Percentiles rank a stretch among this genome's conserved stretches.
Conservation (phyloP, 2,113 vertebrate genomes). For the Hypanus sabinus region DNA sequence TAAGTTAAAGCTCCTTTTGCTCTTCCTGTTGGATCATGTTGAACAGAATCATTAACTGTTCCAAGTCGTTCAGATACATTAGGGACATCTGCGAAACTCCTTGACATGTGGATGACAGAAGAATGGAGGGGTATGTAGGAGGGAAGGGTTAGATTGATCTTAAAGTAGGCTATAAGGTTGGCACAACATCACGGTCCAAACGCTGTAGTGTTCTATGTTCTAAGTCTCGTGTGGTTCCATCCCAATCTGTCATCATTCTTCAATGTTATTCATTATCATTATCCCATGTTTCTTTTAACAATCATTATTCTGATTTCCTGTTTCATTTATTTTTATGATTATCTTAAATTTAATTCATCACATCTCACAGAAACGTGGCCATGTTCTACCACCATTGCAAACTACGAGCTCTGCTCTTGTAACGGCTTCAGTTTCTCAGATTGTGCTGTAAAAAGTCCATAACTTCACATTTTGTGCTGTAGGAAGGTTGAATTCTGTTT, state of each 20-base stretch:
- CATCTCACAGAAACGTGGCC: not conserved
- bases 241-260: not conserved
- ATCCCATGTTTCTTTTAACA: not conserved
- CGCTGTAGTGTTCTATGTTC: no score
- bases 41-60: not conserved
- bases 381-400: not conserved
- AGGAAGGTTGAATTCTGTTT: no score
- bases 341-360: not conserved
- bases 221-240: not conserved
- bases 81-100: no score
- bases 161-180: no score
- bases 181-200: no score
- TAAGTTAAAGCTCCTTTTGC: not conserved
- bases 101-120: no score
- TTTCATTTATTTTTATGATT: not conserved
- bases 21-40: not conserved
- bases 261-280: not conserved
- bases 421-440: not conserved
- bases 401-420: not conserved
- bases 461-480: no score
- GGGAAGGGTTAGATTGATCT: no score
- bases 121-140: no score
- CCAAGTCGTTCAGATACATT: not conserved
- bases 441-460: no score
- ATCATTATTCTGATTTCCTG: not conserved